These are phyloP conservation scores for Clarias gariepinus DNA, from an alignment of 2,113 vertebrate genomes.

Conservation along the genomic window DNA sequence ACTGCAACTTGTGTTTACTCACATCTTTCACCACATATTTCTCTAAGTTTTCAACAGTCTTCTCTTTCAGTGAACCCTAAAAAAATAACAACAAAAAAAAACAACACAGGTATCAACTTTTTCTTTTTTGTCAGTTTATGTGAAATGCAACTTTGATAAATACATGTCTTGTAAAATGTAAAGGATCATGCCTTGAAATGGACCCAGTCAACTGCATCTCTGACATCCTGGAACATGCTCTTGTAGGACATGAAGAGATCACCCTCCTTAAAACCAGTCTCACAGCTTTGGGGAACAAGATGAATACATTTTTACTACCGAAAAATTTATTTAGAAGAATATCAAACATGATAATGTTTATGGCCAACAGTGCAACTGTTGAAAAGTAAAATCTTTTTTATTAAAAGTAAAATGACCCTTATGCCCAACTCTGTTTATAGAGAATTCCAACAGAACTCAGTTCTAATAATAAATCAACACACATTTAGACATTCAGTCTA, in stretches of 20 bases:
- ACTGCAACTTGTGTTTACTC: slow-evolving; percentile 66
- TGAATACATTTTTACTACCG: slow-evolving; percentile 54
- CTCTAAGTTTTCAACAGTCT: slow-evolving; percentile 95
- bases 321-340: too few relatives aligned
- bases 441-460: background rate
- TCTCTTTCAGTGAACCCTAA: slow-evolving; percentile 93
- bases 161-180: background rate
- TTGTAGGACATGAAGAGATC: slow-evolving; percentile 99
- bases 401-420: background rate
- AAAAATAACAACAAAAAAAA: background rate
- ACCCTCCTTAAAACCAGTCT: slow-evolving; percentile 95
- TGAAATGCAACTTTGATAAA: background rate
- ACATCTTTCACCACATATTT: slow-evolving; percentile 99
- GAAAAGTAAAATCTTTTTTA: background rate
- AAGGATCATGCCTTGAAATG: slow-evolving; percentile 89
- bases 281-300: slow-evolving; percentile 82
- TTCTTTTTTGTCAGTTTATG: background rate
- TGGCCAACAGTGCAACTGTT: background rate
- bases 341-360: background rate
- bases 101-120: background rate
- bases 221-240: slow-evolving; percentile 99
- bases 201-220: slow-evolving; percentile 98
- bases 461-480: background rate
- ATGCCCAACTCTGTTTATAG: background rate
- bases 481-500: background rate